These are phyloP conservation scores for Ennomos fuscantarius DNA, from an alignment of 2,888 invertebrate genomes.

Conservation along the genomic window DNA sequence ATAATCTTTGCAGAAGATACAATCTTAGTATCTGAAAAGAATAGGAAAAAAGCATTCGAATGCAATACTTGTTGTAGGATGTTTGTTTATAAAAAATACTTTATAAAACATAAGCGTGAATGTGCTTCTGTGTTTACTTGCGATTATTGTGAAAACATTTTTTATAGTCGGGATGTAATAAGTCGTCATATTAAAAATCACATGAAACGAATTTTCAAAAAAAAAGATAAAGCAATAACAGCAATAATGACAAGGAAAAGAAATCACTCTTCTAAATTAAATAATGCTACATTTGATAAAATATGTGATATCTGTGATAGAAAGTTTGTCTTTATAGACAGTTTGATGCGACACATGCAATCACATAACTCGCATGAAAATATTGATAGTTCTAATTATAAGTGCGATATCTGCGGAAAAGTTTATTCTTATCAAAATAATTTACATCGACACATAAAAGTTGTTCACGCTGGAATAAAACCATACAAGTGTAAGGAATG, in stretches of 20 bases:
- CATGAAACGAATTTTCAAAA: background rate
- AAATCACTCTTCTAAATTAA: no score
- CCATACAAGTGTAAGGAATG: slow-evolving; percentile 2
- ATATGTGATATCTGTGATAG: background rate
- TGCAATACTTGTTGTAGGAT: background rate
- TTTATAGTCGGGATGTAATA: background rate
- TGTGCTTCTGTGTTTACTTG: background rate
- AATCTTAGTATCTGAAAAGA: background rate
- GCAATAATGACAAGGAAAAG: background rate
- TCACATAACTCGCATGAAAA: background rate
- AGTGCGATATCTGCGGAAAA: background rate
- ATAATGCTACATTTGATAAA: background rate
- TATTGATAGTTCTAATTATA: background rate
- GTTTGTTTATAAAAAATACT: background rate
- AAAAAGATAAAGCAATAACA: background rate
- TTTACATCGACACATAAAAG: background rate
- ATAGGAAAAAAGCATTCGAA: background rate
- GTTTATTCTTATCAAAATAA: background rate
- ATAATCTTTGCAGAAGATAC: no score
- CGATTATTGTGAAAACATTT: slow-evolving; percentile 1
- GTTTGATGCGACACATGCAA: background rate
- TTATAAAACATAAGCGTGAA: background rate
- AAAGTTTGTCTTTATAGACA: background rate
- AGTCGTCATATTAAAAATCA: background rate
- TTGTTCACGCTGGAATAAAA: slow-evolving; percentile 3